Base-by-base conservation (phyloP, 2,888 invertebrate species). In the Patella depressa region DNA sequence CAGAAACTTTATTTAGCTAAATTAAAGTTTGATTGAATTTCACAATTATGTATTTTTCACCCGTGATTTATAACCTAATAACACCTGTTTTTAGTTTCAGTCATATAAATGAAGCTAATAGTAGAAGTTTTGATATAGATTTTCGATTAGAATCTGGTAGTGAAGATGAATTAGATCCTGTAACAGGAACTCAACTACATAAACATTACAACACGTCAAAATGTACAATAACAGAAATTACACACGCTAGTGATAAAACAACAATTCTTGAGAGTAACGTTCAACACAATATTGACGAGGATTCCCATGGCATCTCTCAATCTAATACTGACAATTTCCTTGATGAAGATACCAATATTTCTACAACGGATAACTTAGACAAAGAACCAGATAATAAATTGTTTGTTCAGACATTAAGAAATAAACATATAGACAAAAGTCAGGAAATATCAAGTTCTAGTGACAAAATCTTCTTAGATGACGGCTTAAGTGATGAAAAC, bases 401-500 rank as follows among this genome's bases (percentile, higher is more conserved):
- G 45, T 45, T 45, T 45, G 5, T 45, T 45, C 45, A 3, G 45
- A 45, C 45, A 45, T 45, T 45, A 45, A 45, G 45, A 45, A 45
- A 45, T 45, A 45, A 45, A 7, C 45, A 45, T 45, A 11, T 65
- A 14, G 11, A n/a, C n/a, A 65, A 65, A 17, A 65, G n/a, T 24
- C 65, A 65, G 24, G 65, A 65, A 24, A 65, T 65, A 9, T 65
- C 65, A 24, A 3, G 14, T 12, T 65, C 65, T 0, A 65, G 65
- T 65, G 65, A 65, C 24, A 65, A 24, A 2, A 65, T 65, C 24
- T 65, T 65, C 65, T 65, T 65, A 65, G 65, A 65, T 19, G 65
- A 65, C 19, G 24, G n/a, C 65, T 65, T 14, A 65, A 24, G 24
- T 19, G 65, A 65, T n/a, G 9, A n/a, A 9, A 65, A 65, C 24